Conservation (phyloP, 2,113 vertebrate genomes). For the Oreochromis spilurus region DNA sequence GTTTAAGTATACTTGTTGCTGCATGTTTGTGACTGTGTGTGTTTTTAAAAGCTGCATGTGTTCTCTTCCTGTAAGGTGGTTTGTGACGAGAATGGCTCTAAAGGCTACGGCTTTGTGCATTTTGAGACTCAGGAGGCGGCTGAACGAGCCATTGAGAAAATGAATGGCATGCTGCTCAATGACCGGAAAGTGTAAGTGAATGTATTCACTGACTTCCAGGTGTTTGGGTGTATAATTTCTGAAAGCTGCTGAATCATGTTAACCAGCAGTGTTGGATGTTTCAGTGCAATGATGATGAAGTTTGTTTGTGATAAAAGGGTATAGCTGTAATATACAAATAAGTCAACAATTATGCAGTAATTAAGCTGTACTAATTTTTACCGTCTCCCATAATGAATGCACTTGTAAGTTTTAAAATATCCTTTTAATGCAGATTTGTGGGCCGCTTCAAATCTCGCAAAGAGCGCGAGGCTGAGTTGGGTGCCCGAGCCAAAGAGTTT, state of each 20-base stretch:
- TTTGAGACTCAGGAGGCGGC: constrained; percentile 98
- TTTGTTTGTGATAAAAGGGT: neutral
- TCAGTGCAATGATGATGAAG: neutral
- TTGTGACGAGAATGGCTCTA: constrained; percentile 98
- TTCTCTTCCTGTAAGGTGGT: constrained; percentile 81
- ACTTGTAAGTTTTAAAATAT: neutral
- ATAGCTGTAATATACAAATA: neutral
- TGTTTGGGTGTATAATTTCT: neutral
- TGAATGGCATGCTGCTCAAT: constrained; percentile 99
- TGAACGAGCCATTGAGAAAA: constrained; percentile 98
- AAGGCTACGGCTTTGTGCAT: constrained; percentile 98
- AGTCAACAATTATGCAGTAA: neutral
- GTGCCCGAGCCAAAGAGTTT: constrained; percentile 93
- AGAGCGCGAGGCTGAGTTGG: constrained; percentile 94
- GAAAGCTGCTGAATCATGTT: neutral
- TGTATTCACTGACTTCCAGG: neutral
- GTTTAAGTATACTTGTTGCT: neutral
- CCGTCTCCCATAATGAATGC: neutral
- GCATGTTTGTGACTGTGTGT: constrained; percentile 9
- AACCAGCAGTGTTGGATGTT: neutral
- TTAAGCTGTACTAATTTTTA: neutral
- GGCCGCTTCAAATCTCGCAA: constrained; percentile 98
- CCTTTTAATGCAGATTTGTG: constrained; percentile 78
- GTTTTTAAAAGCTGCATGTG: constrained; percentile 17
- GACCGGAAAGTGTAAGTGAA: constrained; percentile 97